Evolutionary conservation across 2,888 invertebrate species (phyloP), one percentile per base, ranked within the genome.

Genomic region (Geophilus truncorum): DNA sequence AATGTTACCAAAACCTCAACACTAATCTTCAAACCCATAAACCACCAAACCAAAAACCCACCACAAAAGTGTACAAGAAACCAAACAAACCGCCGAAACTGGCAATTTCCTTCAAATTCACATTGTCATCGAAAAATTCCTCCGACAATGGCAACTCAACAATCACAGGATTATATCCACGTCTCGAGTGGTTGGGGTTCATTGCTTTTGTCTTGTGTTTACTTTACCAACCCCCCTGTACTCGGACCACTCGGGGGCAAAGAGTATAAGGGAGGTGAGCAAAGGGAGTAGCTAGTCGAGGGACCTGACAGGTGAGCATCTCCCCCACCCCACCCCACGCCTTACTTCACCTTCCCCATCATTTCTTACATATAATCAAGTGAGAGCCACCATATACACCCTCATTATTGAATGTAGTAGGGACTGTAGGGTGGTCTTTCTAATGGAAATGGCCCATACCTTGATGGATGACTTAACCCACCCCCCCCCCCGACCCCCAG

Each of bases 191-290:
- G 21, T 12, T 57, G 23, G 57, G 57, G 57, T 57, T 23, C 57
- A 57, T 57, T 57, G 21, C 57, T 57, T 57, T 57, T 57, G 57
- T 57, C 57, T 57, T 57, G 57, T 57, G 57, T 57, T 57, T 57
- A 57, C 57, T 57, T 57, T 23, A 57, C 57, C 57, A 7, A 57
- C 57, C 57, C 21, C 21, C 57, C 57, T 15, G 2, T 10, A 57
- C 57, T 57, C 57, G 23, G 21, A 57, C 57, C 57, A 57, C 57
- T 57, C 57, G 57, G 57, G 57, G 57, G 23, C 21, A 40, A 40
- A 40, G 40, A 40, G 40, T 40, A 51, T 18, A n/a, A 51, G 51
- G 51, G 51, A 51, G 51, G 18, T n/a, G 18, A 51, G 51, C 5
- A 51, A 15, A 18, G 57, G 12, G 21, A 21, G 57, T 23, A 57